phyloP scores from a whole-genome alignment of 35 echinoderm and acorn worm genomes.

The Nesometra sesokonis region DNA sequence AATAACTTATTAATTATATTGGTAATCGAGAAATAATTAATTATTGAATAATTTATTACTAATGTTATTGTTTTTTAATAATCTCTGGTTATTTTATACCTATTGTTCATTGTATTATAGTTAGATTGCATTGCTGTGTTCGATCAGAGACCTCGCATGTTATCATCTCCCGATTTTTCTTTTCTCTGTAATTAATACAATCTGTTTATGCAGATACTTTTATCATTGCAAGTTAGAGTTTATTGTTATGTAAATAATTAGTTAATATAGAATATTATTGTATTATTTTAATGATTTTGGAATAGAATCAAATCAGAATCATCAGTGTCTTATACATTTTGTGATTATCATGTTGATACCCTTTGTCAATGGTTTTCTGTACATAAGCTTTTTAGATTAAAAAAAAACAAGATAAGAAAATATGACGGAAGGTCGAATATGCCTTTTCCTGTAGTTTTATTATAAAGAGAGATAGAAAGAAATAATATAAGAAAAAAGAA shows the following conservation, averaged over 20 bases:
- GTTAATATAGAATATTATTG: neutral
- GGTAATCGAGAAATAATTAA: neutral
- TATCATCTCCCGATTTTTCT: neutral
- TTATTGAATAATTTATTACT: neutral
- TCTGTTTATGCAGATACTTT: neutral
- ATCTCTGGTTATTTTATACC: neutral
- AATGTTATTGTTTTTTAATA: neutral
- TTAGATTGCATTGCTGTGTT: neutral
- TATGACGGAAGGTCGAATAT: neutral
- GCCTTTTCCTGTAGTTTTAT: neutral
- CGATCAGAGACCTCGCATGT: neutral
- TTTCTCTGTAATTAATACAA: neutral
- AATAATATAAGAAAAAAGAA: neutral
- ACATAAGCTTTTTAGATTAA: neutral
- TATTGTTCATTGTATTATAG: neutral
- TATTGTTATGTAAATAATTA: neutral
- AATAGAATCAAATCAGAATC: neutral
- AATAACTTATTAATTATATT: too few relatives aligned
- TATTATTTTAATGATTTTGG: neutral
- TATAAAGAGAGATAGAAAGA: neutral
- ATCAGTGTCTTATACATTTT: neutral
- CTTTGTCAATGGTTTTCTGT: neutral
- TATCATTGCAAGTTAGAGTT: neutral
- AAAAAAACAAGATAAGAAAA: neutral
- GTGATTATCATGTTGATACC: neutral